phyloP scores from a whole-genome alignment of 2,797 vertebrate species.

The Takifugu rubripes region DNA sequence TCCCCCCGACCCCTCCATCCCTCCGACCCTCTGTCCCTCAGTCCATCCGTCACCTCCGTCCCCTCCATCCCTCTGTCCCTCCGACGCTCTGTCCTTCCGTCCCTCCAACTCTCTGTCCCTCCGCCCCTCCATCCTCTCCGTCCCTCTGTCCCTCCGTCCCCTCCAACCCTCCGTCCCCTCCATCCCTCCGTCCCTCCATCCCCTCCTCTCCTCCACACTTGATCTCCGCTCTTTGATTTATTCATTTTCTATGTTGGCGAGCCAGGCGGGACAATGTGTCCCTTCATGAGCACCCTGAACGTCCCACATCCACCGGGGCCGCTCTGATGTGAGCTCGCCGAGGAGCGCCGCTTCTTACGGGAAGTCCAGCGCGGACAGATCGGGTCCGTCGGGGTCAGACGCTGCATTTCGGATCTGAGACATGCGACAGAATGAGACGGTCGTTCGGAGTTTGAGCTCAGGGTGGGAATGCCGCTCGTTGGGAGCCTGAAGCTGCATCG shows the following conservation, averaged over 20 bases:
- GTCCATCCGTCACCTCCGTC: slow-evolving; percentile 19
- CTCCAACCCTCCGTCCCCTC: no score
- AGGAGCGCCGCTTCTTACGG: slow-evolving; percentile 26
- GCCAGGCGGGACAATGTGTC: slow-evolving; percentile 64
- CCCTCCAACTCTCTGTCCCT: neutral
- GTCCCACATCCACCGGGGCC: slow-evolving; percentile 45
- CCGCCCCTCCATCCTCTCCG: slow-evolving; percentile 1
- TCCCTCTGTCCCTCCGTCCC: slow-evolving; percentile 1
- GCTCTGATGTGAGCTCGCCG: slow-evolving; percentile 50
- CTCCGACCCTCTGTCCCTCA: no score
- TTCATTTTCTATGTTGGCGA: slow-evolving; percentile 71
- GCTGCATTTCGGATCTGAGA: neutral
- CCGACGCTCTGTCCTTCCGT: slow-evolving; percentile 12
- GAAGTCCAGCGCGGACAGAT: slow-evolving; percentile 19
- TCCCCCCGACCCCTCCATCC: slow-evolving; percentile 40
- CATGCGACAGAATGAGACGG: no score
- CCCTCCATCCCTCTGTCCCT: slow-evolving; percentile 32
- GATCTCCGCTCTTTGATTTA: slow-evolving; percentile 75
- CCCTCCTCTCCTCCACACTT: slow-evolving; percentile 55
- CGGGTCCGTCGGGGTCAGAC: neutral
- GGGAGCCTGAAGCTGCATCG: no score
- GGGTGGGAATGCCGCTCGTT: no score
- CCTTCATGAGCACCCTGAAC: slow-evolving; percentile 68
- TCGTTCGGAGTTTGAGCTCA: no score
- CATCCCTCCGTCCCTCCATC: slow-evolving; percentile 10